Evolutionary conservation across 2,888 invertebrate genomes (phyloP).

Genomic region (Eupithecia centaureata): DNA sequence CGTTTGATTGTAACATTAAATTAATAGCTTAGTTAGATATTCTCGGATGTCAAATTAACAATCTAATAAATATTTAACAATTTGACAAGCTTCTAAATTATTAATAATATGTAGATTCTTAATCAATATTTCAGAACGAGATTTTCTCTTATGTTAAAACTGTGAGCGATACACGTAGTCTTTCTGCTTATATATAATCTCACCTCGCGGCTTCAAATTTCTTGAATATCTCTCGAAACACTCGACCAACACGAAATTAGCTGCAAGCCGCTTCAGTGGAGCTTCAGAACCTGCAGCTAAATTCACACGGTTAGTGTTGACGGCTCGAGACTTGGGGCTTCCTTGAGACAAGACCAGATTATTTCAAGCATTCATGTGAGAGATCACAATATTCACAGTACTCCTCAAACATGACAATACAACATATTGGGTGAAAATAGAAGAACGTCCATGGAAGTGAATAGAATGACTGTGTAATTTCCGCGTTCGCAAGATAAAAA

Average conservation of each 20-base stretch:
- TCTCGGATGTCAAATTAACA: constrained; percentile 1
- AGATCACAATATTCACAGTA: neutral
- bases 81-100: neutral
- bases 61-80: neutral
- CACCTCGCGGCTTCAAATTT: neutral
- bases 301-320: constrained; percentile 23
- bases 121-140: neutral
- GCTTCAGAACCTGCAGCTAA: constrained; percentile 13
- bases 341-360: neutral
- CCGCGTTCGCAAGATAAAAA: neutral
- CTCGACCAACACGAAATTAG: constrained; percentile 12
- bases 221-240: neutral
- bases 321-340: neutral
- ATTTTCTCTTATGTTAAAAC: neutral
- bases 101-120: neutral
- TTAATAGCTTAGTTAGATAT: constrained; percentile 14
- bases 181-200: neutral
- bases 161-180: neutral
- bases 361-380: neutral
- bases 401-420: neutral
- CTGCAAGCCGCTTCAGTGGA: neutral
- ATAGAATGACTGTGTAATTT: neutral
- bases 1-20: constrained; percentile 15
- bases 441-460: neutral
- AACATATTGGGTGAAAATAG: neutral